Conservation (phyloP, 92 coral and sea anemone species). For the Galaxea fascicularis region DNA sequence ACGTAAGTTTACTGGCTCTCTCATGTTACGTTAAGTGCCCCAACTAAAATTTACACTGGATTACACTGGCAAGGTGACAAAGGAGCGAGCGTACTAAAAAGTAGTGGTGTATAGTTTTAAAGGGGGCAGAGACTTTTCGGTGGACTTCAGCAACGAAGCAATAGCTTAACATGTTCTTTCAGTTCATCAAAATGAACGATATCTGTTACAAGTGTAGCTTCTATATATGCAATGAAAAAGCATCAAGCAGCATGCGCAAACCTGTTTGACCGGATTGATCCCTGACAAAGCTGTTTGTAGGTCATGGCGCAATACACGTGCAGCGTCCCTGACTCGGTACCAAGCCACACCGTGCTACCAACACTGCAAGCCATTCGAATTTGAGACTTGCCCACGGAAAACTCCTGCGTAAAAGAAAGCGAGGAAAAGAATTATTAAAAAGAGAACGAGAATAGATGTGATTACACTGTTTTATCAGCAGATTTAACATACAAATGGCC, state of each 20-base stretch:
- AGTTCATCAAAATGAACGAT: neutral
- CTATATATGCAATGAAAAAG: neutral
- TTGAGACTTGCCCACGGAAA: conserved; percentile 75
- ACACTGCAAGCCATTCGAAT: conserved; percentile 97
- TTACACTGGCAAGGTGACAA: no score
- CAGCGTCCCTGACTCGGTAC: conserved; percentile 88
- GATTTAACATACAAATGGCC: no score
- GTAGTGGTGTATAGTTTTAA: no score
- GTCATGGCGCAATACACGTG: conserved; percentile 95
- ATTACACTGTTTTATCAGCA: no score
- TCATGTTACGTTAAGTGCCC: no score
- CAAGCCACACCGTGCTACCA: conserved; percentile 99
- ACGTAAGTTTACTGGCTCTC: neutral
- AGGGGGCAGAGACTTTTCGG: no score
- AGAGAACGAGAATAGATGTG: neutral
- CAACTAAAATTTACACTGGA: no score
- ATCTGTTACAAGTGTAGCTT: neutral
- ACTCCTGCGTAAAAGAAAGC: conserved; percentile 62
- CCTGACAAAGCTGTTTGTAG: conserved; percentile 91
- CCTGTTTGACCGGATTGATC: conserved; percentile 77
- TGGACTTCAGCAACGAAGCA: no score
- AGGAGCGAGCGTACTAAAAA: no score
- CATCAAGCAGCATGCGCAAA: neutral
- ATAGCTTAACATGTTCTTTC: no score
- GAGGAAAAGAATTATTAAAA: neutral